phyloP scores from a whole-genome alignment of 1,140 invertebrate species.

The Drosophila hydei region DNA sequence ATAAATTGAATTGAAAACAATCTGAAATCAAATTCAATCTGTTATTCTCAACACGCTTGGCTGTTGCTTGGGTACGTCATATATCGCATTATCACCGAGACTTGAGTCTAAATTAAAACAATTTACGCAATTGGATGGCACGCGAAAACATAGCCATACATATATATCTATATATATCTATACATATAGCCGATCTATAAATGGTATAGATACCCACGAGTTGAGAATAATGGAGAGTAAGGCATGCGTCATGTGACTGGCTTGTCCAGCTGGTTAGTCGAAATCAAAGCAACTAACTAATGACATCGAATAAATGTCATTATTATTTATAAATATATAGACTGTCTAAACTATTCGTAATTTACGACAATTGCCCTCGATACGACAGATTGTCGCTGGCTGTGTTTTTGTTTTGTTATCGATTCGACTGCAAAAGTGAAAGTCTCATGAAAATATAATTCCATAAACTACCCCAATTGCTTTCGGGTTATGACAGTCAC shows the following conservation, averaged over 20 bases:
- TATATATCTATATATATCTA: background rate
- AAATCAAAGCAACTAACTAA: conserved; percentile 29
- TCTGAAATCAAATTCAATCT: conserved; percentile 16
- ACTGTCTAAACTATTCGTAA: conserved; percentile 6
- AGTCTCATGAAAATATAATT: conserved; percentile 27
- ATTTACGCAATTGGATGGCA: conserved; percentile 28
- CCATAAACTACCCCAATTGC: conserved; percentile 14
- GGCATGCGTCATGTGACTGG: background rate
- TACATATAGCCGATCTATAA: conserved; percentile 13
- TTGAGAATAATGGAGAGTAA: conserved; percentile 1
- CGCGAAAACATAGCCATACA: conserved; percentile 25
- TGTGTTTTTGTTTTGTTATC: conserved; percentile 11
- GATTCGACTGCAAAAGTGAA: conserved; percentile 38
- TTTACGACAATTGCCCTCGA: conserved; percentile 37
- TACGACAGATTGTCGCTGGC: conserved; percentile 16
- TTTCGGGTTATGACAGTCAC: background rate
- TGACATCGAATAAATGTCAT: conserved; percentile 27
- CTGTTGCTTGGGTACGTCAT: conserved; percentile 2
- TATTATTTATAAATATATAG: background rate
- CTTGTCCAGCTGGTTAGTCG: background rate
- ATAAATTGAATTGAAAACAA: conserved; percentile 5
- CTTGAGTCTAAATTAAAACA: conserved; percentile 25
- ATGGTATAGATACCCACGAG: background rate
- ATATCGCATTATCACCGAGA: conserved; percentile 8
- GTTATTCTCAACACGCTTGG: conserved; percentile 7